phyloP scores from a whole-genome alignment of 2,797 vertebrate genomes.

The Rhabdomys pumilio region DNA sequence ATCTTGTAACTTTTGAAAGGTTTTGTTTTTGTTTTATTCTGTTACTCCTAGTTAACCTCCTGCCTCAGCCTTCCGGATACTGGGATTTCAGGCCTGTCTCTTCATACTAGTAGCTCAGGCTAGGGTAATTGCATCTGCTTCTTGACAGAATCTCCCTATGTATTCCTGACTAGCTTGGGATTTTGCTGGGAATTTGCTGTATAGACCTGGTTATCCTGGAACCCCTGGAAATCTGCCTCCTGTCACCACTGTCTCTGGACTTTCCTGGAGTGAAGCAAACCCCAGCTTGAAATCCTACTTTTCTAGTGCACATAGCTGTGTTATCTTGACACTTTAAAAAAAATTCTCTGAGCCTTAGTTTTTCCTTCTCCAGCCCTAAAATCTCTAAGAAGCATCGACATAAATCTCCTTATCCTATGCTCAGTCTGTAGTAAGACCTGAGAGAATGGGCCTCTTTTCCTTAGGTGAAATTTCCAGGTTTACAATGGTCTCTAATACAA shows the following conservation, averaged over 20 bases:
- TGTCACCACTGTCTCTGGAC: neutral
- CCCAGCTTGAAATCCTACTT: neutral
- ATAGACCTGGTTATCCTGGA: neutral
- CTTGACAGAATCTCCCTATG: neutral
- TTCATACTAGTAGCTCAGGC: neutral
- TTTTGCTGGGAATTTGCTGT: neutral
- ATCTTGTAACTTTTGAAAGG: neutral
- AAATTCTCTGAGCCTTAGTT: conserved; percentile 5
- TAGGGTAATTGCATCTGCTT: neutral
- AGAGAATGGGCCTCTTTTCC: neutral
- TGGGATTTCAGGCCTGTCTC: neutral
- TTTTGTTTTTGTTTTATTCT: neutral
- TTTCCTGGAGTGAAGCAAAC: neutral
- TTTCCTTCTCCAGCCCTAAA: conserved; percentile 34
- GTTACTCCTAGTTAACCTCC: neutral
- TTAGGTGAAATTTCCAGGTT: neutral
- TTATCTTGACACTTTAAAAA: neutral
- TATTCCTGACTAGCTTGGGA: neutral
- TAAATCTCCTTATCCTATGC: neutral
- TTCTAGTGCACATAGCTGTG: neutral
- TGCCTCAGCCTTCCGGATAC: neutral
- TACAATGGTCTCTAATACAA: neutral
- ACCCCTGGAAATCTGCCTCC: neutral
- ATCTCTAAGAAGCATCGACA: neutral
- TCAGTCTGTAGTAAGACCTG: neutral